Conservation (phyloP, 2,797 vertebrate species). For the Coccyzus lansbergi region DNA sequence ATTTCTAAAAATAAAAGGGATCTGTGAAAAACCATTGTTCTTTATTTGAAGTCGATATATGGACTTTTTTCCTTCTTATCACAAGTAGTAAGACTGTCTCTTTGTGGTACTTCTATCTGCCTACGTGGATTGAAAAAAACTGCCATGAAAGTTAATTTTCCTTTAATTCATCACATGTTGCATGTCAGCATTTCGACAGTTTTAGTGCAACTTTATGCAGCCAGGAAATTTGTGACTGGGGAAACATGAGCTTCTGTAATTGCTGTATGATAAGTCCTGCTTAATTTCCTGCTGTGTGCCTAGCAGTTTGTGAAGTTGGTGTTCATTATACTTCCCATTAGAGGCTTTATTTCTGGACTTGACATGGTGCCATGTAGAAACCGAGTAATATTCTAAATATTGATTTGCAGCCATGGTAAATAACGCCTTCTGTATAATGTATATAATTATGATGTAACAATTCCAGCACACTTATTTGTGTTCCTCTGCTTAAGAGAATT, state of each 20-base stretch:
- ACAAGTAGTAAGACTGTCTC: background rate
- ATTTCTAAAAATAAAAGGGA: background rate
- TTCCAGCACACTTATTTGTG: background rate
- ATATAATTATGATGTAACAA: background rate
- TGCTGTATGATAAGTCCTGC: conserved; percentile 36
- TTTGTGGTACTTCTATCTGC: background rate
- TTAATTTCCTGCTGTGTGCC: conserved; percentile 51
- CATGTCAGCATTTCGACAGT: background rate
- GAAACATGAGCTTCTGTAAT: conserved; percentile 54
- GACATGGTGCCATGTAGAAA: background rate
- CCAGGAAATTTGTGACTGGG: conserved; percentile 1
- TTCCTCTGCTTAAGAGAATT: background rate
- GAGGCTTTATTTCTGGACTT: conserved; percentile 22
- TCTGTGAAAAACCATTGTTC: background rate
- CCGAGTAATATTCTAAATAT: background rate
- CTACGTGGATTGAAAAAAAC: background rate
- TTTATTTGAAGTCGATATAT: background rate
- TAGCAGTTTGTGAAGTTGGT: background rate
- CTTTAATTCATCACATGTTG: background rate
- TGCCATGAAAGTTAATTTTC: conserved; percentile 8
- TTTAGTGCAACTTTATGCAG: background rate
- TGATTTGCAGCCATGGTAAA: background rate
- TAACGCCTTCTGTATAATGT: background rate
- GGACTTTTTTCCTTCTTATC: background rate
- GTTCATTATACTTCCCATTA: background rate